Percentiles rank a stretch among this genome's conserved stretches.
Conservation (phyloP, 2,113 vertebrate species). For the Paraplagusia blochii region DNA sequence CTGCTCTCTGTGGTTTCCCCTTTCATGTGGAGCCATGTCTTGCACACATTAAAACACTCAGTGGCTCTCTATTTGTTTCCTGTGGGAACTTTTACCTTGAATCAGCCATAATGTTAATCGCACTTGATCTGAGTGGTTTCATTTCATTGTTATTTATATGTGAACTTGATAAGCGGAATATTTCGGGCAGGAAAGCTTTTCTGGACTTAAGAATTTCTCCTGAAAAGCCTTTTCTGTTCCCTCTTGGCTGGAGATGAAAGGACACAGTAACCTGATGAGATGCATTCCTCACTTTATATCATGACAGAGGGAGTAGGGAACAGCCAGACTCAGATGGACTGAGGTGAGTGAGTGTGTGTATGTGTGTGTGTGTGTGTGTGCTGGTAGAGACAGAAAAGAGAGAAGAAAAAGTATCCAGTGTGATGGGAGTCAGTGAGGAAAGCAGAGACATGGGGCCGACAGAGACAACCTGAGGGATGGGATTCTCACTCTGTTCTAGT, state of each 20-base stretch:
- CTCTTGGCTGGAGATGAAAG: constrained; percentile 63
- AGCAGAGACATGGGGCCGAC: constrained; percentile 11
- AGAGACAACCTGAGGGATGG: constrained; percentile 3
- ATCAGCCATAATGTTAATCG: constrained; percentile 34
- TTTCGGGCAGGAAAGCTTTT: constrained; percentile 48
- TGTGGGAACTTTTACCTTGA: constrained; percentile 49
- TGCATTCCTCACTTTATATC: constrained; percentile 60
- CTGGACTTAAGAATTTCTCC: constrained; percentile 41
- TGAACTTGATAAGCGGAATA: constrained; percentile 55
- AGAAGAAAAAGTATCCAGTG: constrained; percentile 8
- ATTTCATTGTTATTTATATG: constrained; percentile 54
- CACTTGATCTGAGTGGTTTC: constrained; percentile 30
- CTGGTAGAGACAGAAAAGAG: constrained; percentile 5
- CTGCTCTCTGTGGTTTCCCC: constrained; percentile 27
- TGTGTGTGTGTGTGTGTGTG: constrained; percentile 16
- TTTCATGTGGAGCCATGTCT: constrained; percentile 26
- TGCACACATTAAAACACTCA: constrained; percentile 29
- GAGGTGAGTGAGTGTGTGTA: constrained; percentile 10
- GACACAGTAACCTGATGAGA: constrained; percentile 55
- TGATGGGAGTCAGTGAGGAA: constrained; percentile 21
- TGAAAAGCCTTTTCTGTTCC: constrained; percentile 40
- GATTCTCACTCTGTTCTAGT: background rate
- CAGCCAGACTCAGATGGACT: constrained; percentile 19
- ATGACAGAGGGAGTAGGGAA: constrained; percentile 46
- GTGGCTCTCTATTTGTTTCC: constrained; percentile 25